Percentiles rank a stretch among this genome's conserved stretches.
Evolutionary conservation across 2,113 vertebrate species (phyloP).

Genomic region (Calyptommatus sinebrachiatus): DNA sequence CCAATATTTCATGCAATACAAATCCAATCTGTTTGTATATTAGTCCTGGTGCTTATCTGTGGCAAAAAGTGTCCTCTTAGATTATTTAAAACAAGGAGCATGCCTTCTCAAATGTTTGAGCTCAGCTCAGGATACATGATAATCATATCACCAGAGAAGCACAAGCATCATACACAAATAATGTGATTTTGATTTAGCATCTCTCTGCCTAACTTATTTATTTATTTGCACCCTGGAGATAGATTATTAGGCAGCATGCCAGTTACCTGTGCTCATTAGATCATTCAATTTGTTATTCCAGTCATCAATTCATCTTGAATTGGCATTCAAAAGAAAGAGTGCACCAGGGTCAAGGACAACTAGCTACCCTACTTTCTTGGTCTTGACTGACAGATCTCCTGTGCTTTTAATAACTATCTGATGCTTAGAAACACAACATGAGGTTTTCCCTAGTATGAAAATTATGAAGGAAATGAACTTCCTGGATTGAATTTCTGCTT

Average conservation of each 20-base stretch:
- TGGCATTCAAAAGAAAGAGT: background rate
- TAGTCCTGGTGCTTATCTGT: background rate
- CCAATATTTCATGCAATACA: background rate
- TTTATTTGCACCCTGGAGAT: slow-evolving; percentile 21
- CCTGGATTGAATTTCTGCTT: slow-evolving; percentile 6
- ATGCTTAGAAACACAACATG: background rate
- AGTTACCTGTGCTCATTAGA: slow-evolving; percentile 40
- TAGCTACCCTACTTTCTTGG: slow-evolving; percentile 12
- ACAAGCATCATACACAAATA: slow-evolving; percentile 8
- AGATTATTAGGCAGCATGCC: slow-evolving; percentile 13
- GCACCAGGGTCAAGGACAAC: background rate
- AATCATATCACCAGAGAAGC: background rate
- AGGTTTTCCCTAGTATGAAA: background rate
- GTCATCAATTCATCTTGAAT: slow-evolving; percentile 35
- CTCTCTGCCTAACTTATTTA: slow-evolving; percentile 40
- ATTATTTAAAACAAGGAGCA: background rate
- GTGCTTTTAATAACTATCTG: background rate
- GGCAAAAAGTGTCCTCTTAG: slow-evolving; percentile 8
- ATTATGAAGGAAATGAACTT: background rate
- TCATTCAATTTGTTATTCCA: slow-evolving; percentile 18
- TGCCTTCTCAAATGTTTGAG: background rate
- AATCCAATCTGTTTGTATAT: background rate
- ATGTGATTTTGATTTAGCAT: slow-evolving; percentile 21
- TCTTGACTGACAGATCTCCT: background rate
- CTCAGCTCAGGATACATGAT: background rate